phyloP scores from a whole-genome alignment of 1,140 invertebrate species.

The Augochlora pura region DNA sequence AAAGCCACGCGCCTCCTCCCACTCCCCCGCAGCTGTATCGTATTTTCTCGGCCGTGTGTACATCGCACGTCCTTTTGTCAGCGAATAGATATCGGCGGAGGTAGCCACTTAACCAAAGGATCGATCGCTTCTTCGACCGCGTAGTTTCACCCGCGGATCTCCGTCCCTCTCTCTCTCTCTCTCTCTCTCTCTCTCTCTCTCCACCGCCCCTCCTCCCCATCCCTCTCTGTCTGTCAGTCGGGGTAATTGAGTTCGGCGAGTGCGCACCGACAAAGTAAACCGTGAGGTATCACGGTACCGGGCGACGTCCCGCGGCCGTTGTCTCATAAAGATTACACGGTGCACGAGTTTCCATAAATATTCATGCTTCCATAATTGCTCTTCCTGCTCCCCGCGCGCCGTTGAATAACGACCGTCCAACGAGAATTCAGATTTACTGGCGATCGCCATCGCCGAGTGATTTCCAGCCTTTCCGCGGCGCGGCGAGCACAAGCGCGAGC shows the following conservation, averaged over 20 bases:
- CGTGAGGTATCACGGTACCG: constrained; percentile 47
- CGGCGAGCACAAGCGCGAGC: not conserved
- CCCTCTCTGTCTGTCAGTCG: constrained; percentile 5
- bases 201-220: not conserved
- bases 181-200: not conserved
- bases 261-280: constrained; percentile 62
- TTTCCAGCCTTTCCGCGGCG: not conserved
- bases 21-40: not conserved
- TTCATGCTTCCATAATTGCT: constrained; percentile 64
- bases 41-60: constrained; percentile 27
- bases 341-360: constrained; percentile 63
- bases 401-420: constrained; percentile 53
- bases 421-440: constrained; percentile 61
- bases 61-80: constrained; percentile 49
- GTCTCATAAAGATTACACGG: constrained; percentile 65
- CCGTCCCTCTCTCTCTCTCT: too few species aligned
- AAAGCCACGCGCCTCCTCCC: constrained; percentile 30
- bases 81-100: constrained; percentile 32
- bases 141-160: constrained; percentile 29
- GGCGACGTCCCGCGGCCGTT: constrained; percentile 55
- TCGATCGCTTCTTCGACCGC: constrained; percentile 53
- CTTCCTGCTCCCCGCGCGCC: constrained; percentile 14
- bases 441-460: constrained; percentile 13
- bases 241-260: constrained; percentile 62
- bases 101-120: constrained; percentile 53